Conservation (phyloP, 2,113 vertebrate genomes). For the Stegastes partitus region DNA sequence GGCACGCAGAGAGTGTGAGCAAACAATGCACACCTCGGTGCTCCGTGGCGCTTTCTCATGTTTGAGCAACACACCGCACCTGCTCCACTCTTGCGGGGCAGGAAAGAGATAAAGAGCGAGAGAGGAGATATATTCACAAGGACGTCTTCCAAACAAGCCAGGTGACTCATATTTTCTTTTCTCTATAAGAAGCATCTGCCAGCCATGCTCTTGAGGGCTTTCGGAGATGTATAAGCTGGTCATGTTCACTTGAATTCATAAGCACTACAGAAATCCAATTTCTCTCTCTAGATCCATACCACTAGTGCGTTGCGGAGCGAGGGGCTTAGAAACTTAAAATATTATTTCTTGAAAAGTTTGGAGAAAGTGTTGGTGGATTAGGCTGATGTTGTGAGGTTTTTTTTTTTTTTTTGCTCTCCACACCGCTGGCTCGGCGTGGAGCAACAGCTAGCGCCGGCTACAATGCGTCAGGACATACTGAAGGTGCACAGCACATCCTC, state of each 20-base stretch:
- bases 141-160: slow-evolving; percentile 52
- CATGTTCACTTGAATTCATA: slow-evolving; percentile 70
- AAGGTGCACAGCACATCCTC: slow-evolving; percentile 17
- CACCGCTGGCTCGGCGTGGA: not conserved
- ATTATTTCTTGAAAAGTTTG: slow-evolving; percentile 63
- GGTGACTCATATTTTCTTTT: slow-evolving; percentile 33
- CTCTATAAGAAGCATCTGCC: slow-evolving; percentile 15
- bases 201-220: slow-evolving; percentile 46
- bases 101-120: slow-evolving; percentile 40
- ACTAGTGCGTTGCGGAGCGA: slow-evolving; percentile 32
- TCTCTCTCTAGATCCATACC: slow-evolving; percentile 59
- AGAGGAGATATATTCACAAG: slow-evolving; percentile 43
- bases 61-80: slow-evolving; percentile 61
- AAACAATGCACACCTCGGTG: slow-evolving; percentile 59
- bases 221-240: slow-evolving; percentile 67
- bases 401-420: no score
- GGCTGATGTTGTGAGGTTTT: slow-evolving; percentile 36
- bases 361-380: slow-evolving; percentile 62
- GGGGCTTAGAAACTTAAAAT: slow-evolving; percentile 66
- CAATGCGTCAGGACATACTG: slow-evolving; percentile 11
- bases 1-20: slow-evolving; percentile 47
- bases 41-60: slow-evolving; percentile 35
- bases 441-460: slow-evolving; percentile 26
- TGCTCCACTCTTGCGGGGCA: slow-evolving; percentile 53
- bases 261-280: slow-evolving; percentile 68